Evolutionary conservation across 2,888 invertebrate species (phyloP), one percentile per base, ranked within the genome.

Genomic region (Pristionchus exspectatus): DNA sequence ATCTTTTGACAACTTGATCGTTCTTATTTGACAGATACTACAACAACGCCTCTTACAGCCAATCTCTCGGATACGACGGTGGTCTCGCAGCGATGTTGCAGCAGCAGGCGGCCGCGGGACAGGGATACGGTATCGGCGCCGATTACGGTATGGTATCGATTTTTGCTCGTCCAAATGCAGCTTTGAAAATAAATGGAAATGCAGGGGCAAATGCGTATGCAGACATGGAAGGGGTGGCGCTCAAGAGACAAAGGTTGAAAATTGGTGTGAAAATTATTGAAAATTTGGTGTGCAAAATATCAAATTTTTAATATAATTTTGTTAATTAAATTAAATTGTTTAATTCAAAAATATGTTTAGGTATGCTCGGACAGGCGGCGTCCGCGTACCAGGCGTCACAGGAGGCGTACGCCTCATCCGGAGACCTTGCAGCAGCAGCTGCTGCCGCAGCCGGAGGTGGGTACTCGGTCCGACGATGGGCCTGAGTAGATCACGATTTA

Each of bases 331-430:
- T 50, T 9, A 50, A 50, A 9, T 50, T 50, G 12, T 9, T 50
- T 50, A 50, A 50, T 50, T 81, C n/a, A 38, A 38, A 50, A 50
- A 50, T 50, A 50, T 50, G 10, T 87, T 24, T n/a, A 87, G 87
- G 87, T 87, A 87, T 87, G 87, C 87, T 87, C n/a, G 87, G 87
- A 12, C 87, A 87, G 54, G 87, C 84, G 84, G 87, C 87, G 10
- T 30, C 66, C 18, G 66, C 54, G 21, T 88, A 88, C 74, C 87
- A 56, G 87, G 87, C 87, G 87, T 59, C 87, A 24, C 56, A 56
- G 10, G 87, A 88, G 50, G 81, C 81, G 54, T 88, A 88, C 87
- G 56, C 87, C 21, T 72, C 87, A 12, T 33, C 87, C 24, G 72
- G 33, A 2, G 86, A 33, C 12, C 50, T 66, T 9, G 50, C 50